These are phyloP conservation scores for Lipophrys pholis DNA, from an alignment of 2,113 vertebrate genomes.

Conservation along the genomic window DNA sequence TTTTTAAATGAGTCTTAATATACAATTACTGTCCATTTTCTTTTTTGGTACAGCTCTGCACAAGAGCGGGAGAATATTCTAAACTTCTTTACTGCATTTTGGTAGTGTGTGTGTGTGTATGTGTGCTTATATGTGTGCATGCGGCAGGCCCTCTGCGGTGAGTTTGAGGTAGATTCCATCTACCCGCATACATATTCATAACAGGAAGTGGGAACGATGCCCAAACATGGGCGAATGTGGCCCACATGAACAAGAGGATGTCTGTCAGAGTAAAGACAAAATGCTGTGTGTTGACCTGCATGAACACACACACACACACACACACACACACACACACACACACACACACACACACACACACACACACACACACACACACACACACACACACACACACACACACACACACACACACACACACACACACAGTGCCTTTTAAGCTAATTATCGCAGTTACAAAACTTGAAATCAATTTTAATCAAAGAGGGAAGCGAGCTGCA, in stretches of 20 bases:
- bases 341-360: constrained; percentile 1
- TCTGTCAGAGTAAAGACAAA: constrained; percentile 43
- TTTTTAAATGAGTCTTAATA: too few species aligned
- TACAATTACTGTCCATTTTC: neutral
- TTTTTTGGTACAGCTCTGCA: constrained; percentile 15
- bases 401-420: neutral
- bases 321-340: too few species aligned
- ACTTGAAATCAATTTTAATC: constrained; percentile 59
- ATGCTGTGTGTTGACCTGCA: constrained; percentile 3
- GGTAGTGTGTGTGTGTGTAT: constrained; percentile 30
- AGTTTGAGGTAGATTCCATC: constrained; percentile 57
- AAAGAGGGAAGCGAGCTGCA: constrained; percentile 52
- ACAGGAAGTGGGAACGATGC: constrained; percentile 52
- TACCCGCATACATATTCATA: constrained; percentile 68
- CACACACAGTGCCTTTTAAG: constrained; percentile 36
- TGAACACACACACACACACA: constrained; percentile 17
- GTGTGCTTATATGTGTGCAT: constrained; percentile 43
- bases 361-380: neutral
- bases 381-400: neutral
- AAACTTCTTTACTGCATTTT: too few species aligned
- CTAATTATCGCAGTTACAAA: constrained; percentile 53
- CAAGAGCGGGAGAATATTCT: too few species aligned
- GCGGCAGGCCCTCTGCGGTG: constrained; percentile 43
- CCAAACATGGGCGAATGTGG: constrained; percentile 56
- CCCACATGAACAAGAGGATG: constrained; percentile 36